Percentiles rank a stretch among this genome's conserved stretches.
Evolutionary conservation across 2,113 vertebrate species (phyloP).

Genomic region (Chroicocephalus ridibundus): DNA sequence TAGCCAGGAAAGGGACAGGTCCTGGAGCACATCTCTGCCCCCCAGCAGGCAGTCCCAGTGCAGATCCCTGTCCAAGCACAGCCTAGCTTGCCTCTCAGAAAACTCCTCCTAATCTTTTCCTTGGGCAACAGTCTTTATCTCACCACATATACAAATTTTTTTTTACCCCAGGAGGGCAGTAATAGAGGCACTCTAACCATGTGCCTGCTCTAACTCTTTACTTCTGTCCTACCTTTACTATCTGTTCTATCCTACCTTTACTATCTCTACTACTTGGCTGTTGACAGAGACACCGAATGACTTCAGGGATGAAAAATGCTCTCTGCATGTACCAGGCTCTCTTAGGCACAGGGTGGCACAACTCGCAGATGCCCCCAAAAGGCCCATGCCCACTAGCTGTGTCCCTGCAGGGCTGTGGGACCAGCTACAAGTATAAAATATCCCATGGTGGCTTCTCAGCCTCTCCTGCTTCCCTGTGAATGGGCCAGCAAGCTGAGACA

Average conservation of each 20-base stretch:
- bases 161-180: background rate
- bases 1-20: background rate
- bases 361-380: background rate
- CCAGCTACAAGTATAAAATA: background rate
- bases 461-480: background rate
- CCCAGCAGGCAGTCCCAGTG: background rate
- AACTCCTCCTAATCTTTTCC: background rate
- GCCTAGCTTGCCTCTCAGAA: background rate
- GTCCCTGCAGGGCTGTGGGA: background rate
- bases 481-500: background rate
- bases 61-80: background rate
- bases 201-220: background rate
- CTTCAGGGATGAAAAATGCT: background rate
- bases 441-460: background rate
- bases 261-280: background rate
- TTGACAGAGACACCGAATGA: background rate
- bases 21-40: background rate
- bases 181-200: background rate
- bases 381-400: background rate
- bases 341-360: background rate
- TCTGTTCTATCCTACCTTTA: background rate
- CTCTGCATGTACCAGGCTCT: background rate
- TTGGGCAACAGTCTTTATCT: background rate
- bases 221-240: background rate
- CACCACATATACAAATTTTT: fast-evolving